Base-by-base conservation (phyloP, 2,888 invertebrate genomes). In the Smittia sp. region DNA sequence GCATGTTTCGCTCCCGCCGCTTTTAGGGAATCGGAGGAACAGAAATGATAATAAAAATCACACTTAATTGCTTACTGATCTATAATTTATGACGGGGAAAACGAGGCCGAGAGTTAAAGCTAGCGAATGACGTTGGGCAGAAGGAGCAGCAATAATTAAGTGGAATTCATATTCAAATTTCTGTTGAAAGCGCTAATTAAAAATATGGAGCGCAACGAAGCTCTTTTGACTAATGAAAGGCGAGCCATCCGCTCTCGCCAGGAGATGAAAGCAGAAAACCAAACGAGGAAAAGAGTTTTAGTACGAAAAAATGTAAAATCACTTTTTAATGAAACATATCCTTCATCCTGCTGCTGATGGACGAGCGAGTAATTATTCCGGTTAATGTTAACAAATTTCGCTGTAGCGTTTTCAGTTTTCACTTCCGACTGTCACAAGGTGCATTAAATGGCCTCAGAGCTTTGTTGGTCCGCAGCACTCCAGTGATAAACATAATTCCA, bases 31-130 rank as follows among this genome's bases (percentile, higher is more conserved):
- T 39, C n/a, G 7, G 38, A 67, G 15, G n/a, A 67, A 27, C 27
- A 67, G 27, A 65, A 63, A 63, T 38, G 68, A 69, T 69, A 38
- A 52, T 69, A 69, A 69, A 66, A 69, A 46, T 52, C 52, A 24
- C 15, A 11, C 52, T 27, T 68, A 69, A 69, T 69, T 69, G 68
- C 46, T 7, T 52, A 20, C 27, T 11, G 52, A 52, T 69, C 46
- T 18, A 69, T 69, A 52, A 52, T 69, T 69, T 39, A 69, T 46
- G 25, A 46, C 20, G 46, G n/a, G 13, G 2, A 13, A 46, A 39
- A 39, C 7, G 7, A 46, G 46, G n/a, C 13, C 6, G 46, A 46
- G n/a, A n/a, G 3, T 15, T 46, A 13, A 15, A n/a, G 15, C 46
- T 11, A 15, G 11, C 15, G 15, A n/a, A 46, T 46, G 46, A 46